phyloP scores from a whole-genome alignment of 2,888 invertebrate genomes.

The Dichetophora obliterata region DNA sequence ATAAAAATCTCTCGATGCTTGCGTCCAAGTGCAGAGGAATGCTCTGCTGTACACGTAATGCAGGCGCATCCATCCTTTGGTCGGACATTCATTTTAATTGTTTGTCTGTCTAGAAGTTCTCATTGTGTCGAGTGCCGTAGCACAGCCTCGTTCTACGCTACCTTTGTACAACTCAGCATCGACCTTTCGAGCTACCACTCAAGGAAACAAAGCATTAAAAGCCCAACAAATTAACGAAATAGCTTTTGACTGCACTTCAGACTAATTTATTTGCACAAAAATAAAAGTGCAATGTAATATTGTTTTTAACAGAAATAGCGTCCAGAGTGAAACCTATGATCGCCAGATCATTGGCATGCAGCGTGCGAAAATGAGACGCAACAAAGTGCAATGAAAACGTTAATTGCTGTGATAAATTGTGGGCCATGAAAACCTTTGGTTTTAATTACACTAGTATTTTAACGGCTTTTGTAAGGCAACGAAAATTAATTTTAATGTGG shows the following conservation, averaged over 20 bases:
- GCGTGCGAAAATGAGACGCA: not conserved
- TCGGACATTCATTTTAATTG: not conserved
- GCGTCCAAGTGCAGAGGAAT: not conserved
- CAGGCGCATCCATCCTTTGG: constrained; percentile 7
- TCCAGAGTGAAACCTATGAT: not conserved
- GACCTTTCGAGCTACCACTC: constrained; percentile 43
- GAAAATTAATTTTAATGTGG: constrained; percentile 41
- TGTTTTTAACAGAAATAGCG: no score
- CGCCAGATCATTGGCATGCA: not conserved
- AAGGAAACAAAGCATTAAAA: constrained; percentile 65
- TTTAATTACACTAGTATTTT: constrained; percentile 62
- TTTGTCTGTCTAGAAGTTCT: not conserved
- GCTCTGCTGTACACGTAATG: constrained; percentile 1
- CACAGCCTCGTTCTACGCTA: not conserved
- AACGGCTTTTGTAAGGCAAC: constrained; percentile 49
- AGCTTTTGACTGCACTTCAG: constrained; percentile 30
- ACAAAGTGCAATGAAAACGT: constrained; percentile 12
- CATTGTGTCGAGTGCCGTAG: not conserved
- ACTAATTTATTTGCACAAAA: constrained; percentile 31
- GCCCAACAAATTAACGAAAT: constrained; percentile 46
- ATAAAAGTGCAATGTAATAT: not conserved
- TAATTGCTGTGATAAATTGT: constrained; percentile 63
- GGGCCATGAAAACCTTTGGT: constrained; percentile 63
- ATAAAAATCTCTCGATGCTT: no score
- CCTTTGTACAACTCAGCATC: not conserved